A percentile compares a stretch with the other conserved stretches of the same genome.
Evolutionary conservation across 2,888 invertebrate species (phyloP).

Genomic region (Cerastoderma edule): DNA sequence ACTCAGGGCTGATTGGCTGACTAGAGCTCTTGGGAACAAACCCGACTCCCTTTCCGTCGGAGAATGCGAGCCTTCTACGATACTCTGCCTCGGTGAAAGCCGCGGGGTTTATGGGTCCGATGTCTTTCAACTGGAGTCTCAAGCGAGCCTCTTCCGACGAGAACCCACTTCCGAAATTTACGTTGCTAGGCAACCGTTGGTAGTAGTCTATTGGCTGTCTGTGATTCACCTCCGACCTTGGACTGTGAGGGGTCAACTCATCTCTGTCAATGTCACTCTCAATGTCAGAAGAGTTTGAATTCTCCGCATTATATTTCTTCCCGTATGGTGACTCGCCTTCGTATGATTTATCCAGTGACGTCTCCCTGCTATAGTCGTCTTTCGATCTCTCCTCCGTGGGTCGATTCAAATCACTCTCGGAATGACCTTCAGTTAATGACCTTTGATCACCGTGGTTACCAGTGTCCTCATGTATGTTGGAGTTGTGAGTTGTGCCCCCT

Average conservation of each 20-base stretch:
- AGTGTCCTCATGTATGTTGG: neutral
- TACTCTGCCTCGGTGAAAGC: slow-evolving; percentile 22
- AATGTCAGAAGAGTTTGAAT: slow-evolving; percentile 42
- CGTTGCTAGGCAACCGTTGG: slow-evolving; percentile 45
- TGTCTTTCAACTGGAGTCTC: slow-evolving; percentile 41
- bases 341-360: slow-evolving; percentile 1
- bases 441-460: neutral
- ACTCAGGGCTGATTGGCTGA: slow-evolving; percentile 39
- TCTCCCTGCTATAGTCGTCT: neutral
- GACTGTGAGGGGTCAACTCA: slow-evolving; percentile 35
- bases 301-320: slow-evolving; percentile 19
- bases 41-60: neutral
- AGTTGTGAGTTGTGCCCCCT: neutral
- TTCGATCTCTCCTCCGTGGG: neutral
- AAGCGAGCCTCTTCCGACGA: slow-evolving; percentile 49
- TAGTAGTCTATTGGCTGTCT: slow-evolving; percentile 23
- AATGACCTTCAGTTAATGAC: neutral
- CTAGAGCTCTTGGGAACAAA: slow-evolving; percentile 15
- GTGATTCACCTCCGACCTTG: slow-evolving; percentile 9
- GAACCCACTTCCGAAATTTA: slow-evolving; percentile 39
- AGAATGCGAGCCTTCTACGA: slow-evolving; percentile 13
- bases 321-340: neutral
- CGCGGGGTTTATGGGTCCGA: neutral
- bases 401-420: neutral
- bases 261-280: slow-evolving; percentile 50